Conservation (phyloP, 2,797 vertebrate genomes). For the Pangasius macronema region DNA sequence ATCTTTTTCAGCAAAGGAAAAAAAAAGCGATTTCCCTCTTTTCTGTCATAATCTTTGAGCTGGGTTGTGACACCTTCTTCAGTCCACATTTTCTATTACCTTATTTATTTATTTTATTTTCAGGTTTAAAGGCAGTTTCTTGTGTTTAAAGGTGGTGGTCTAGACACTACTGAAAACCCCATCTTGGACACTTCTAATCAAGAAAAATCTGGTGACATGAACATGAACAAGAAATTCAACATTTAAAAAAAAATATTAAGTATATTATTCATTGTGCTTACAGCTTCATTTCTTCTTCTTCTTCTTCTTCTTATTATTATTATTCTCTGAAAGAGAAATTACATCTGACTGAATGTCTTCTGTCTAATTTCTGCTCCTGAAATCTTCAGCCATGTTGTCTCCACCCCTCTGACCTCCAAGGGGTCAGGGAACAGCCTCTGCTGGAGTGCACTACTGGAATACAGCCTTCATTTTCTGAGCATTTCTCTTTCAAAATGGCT, state of each 20-base stretch:
- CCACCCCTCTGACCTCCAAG: not conserved
- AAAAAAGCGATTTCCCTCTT: not conserved
- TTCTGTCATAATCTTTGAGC: too few species aligned
- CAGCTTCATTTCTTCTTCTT: not conserved
- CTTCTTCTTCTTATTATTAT: not conserved
- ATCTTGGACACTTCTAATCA: not conserved
- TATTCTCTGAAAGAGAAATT: not conserved
- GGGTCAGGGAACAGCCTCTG: not conserved
- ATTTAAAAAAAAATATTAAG: too few species aligned
- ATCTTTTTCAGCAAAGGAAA: not conserved
- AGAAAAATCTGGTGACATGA: not conserved
- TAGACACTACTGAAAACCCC: not conserved
- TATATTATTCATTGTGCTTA: not conserved
- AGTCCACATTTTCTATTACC: not conserved
- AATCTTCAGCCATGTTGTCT: not conserved
- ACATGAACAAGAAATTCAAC: not conserved
- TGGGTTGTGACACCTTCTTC: not conserved
- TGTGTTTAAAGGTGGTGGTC: not conserved
- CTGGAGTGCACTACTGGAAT: not conserved
- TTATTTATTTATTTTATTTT: not conserved
- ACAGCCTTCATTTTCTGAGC: conserved; percentile 9
- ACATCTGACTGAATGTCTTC: not conserved
- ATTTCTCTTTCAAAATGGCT: conserved; percentile 35
- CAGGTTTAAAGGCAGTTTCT: not conserved
- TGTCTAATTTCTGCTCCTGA: not conserved